These are phyloP conservation scores for Istiophorus platypterus DNA, from an alignment of 2,113 vertebrate genomes.

Conservation along the genomic window DNA sequence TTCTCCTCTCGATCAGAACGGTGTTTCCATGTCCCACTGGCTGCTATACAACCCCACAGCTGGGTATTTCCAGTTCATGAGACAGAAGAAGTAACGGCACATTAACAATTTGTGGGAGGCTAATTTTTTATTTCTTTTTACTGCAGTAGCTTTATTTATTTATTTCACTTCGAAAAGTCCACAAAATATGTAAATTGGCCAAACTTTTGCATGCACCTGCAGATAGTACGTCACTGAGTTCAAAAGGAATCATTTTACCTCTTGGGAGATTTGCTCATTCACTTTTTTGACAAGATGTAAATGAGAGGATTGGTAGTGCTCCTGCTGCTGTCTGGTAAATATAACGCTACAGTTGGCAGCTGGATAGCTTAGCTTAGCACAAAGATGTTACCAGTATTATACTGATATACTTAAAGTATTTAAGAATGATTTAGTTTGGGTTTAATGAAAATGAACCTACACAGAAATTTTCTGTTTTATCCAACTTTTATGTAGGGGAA, in stretches of 20 bases:
- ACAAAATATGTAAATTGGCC: too few species aligned
- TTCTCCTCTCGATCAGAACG: background rate
- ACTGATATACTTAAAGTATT: too few species aligned
- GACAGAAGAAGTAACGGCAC: background rate
- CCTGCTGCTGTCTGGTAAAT: background rate
- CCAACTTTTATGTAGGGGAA: background rate
- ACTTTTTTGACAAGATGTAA: background rate
- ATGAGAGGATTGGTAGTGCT: background rate
- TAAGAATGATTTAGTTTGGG: too few species aligned
- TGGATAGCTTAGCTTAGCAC: too few species aligned
- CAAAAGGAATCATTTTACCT: background rate
- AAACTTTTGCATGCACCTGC: background rate
- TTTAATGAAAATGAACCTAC: too few species aligned
- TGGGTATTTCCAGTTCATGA: background rate
- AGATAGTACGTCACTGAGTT: background rate
- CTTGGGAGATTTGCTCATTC: too few species aligned
- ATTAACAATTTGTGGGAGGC: background rate
- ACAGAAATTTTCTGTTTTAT: too few species aligned
- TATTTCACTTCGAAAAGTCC: background rate
- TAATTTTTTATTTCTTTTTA: background rate
- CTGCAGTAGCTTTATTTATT: background rate
- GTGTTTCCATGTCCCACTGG: background rate
- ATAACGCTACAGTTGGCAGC: background rate
- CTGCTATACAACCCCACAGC: background rate
- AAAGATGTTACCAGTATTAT: too few species aligned